Conservation (phyloP, 1,140 invertebrate genomes). For the Gerris buenoi region DNA sequence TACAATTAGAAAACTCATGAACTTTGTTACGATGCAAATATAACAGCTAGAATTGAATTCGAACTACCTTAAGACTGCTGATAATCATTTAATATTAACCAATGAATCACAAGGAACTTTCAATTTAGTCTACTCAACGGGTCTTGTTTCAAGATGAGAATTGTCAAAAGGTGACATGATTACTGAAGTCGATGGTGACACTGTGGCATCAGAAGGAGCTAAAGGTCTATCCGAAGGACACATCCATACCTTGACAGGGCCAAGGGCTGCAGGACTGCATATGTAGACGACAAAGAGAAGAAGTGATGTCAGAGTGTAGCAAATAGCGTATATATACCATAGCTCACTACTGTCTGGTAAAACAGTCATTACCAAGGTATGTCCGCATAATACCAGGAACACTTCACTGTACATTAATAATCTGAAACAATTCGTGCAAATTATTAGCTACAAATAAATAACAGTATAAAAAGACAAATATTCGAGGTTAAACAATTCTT, state of each 20-base stretch:
- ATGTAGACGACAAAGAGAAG: not conserved
- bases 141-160: not conserved
- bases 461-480: no score
- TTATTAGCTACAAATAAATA: no score
- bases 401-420: not conserved
- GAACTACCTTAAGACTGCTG: no score
- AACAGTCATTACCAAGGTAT: not conserved
- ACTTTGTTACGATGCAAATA: no score
- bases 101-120: no score
- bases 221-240: not conserved
- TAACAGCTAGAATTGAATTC: no score
- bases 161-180: not conserved
- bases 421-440: not conserved
- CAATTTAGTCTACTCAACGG: no score
- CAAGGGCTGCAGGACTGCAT: not conserved
- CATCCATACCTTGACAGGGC: not conserved
- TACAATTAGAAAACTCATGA: no score
- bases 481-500: no score
- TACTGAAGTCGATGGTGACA: not conserved
- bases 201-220: not conserved
- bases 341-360: not conserved
- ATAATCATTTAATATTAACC: no score
- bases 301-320: not conserved
- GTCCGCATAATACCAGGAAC: not conserved
- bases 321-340: not conserved